Percentiles rank a stretch among this genome's conserved stretches.
Conservation (phyloP, 2,888 invertebrate species). For the Pocota personata region DNA sequence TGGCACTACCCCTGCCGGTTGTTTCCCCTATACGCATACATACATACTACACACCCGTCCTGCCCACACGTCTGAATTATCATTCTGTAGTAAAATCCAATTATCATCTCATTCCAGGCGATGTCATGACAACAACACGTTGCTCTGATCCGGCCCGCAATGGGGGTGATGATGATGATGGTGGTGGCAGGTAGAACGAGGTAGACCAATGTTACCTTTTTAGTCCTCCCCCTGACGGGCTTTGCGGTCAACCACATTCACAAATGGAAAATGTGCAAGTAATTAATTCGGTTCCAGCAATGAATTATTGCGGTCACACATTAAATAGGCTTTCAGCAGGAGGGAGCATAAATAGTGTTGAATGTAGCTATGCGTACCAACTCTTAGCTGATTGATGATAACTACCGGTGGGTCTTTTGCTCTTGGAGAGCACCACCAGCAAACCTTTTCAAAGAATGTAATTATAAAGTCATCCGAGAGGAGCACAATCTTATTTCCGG, state of each 20-base stretch:
- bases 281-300: conserved; percentile 73
- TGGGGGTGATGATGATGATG: not conserved
- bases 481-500: conserved; percentile 60
- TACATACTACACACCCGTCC: not conserved
- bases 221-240: conserved; percentile 33
- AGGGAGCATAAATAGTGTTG: conserved; percentile 37
- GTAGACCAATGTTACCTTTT: conserved; percentile 59
- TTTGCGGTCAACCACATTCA: conserved; percentile 71
- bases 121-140: conserved; percentile 55
- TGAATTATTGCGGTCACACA: conserved; percentile 73
- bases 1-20: not conserved
- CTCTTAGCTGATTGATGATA: conserved; percentile 52
- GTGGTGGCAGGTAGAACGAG: conserved; percentile 3
- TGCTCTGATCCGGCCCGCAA: not conserved
- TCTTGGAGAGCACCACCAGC: not conserved
- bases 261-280: conserved; percentile 74
- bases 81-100: conserved; percentile 70
- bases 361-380: conserved; percentile 1
- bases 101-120: conserved; percentile 70
- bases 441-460: conserved; percentile 38
- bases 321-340: conserved; percentile 67
- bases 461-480: conserved; percentile 56
- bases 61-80: conserved; percentile 47
- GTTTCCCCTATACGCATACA: not conserved
- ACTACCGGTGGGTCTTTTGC: conserved; percentile 17